phyloP scores from a whole-genome alignment of 2,888 invertebrate species.

The Xanthia togata region DNA sequence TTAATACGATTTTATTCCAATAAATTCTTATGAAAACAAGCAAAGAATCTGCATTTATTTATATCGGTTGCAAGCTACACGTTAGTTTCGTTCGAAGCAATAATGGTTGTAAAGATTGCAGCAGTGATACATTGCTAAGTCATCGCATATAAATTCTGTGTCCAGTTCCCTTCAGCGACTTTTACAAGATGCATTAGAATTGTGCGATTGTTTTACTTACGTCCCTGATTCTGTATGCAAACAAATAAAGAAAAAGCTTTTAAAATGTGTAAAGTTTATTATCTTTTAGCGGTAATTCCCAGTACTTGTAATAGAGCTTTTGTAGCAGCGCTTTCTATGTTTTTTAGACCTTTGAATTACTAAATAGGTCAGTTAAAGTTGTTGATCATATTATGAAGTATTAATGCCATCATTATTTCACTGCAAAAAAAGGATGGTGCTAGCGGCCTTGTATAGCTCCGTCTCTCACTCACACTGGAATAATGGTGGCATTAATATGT shows the following conservation, averaged over 20 bases:
- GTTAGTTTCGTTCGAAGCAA: constrained; percentile 56
- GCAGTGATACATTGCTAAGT: constrained; percentile 59
- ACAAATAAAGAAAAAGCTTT: constrained; percentile 25
- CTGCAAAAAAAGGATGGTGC: no score
- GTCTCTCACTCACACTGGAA: no score
- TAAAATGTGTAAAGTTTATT: constrained; percentile 29
- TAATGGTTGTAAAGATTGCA: constrained; percentile 59
- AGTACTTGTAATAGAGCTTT: background rate
- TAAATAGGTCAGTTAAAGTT: background rate
- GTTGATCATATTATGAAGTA: no score
- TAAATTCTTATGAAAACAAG: constrained; percentile 25
- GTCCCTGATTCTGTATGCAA: constrained; percentile 34
- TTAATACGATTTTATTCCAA: constrained; percentile 28
- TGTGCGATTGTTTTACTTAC: constrained; percentile 48
- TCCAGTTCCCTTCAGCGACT: constrained; percentile 46
- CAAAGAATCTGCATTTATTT: constrained; percentile 49
- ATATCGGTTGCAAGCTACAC: constrained; percentile 45
- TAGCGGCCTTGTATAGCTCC: no score
- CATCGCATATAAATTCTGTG: constrained; percentile 57
- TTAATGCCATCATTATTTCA: no score
- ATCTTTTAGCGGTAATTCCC: constrained; percentile 17
- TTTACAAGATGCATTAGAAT: constrained; percentile 48
- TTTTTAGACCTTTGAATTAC: background rate
- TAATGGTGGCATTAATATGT: no score
- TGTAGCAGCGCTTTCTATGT: background rate